Base-by-base conservation (phyloP, 2,113 vertebrate genomes). In the Prietella phreatophila region DNA sequence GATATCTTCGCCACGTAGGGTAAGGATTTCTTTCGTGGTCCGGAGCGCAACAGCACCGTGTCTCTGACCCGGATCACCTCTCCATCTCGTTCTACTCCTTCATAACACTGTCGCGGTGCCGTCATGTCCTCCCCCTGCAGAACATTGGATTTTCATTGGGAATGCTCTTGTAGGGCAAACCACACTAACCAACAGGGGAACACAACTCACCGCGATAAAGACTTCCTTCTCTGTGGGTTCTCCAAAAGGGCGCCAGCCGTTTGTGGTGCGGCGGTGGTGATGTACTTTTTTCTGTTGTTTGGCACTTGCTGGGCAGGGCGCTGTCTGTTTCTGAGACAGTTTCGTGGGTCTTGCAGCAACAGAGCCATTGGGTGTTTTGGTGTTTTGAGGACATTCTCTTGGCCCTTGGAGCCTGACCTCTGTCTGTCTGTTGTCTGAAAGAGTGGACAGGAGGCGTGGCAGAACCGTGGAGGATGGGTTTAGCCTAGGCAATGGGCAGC, bases 1-100 rank as follows among this genome's bases (percentile, higher is more conserved):
- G 98, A 99, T 92, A 99, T 99, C 94, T 99, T 99, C 75, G 98
- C 98, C 53, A 99, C 98, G 0, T 99, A 99, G 1, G 98, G 98
- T 92, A 98, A 97, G 4, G 98, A 97, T 14, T 99, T 99, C 96
- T 98, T 99, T 84, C 97, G 95, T 25, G 98, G 98, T 76, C 98
- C 98, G 0, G 98, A 99, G 89, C 98, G 97, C 80, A 99, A 93
- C 84, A 99, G 96, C 92, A 99, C 98, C 0, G 98, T 99, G 91
- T 99, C 98, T 71, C 98, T 94, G 27, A 99, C 95, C 7, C 93
- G 95, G 92, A 99, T 99, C 78, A 98, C 96, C 91, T 99, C 98
- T n/a, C 98, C 98, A 0, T 97, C 97, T 73, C 98, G 94, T 93
- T 97, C 95, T 75, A 99, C 98, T 0, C 97, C 98, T 92, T 99